Evolutionary conservation across 2,888 invertebrate species (phyloP).

Genomic region (Sinohyriopsis cumingii): DNA sequence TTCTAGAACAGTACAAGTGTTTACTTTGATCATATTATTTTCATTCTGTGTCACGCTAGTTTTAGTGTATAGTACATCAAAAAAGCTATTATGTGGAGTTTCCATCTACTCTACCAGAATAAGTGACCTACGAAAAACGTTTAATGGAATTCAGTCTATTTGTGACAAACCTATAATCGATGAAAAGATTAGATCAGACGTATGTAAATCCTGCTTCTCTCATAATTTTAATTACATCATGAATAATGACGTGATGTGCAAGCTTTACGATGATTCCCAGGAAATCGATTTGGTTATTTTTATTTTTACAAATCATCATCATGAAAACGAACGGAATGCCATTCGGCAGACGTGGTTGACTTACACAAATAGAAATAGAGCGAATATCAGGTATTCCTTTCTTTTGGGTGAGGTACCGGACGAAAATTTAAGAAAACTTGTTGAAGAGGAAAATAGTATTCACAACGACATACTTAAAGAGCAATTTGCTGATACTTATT

Average conservation of each 20-base stretch:
- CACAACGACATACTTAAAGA: slow-evolving; percentile 29
- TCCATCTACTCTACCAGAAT: too few relatives aligned
- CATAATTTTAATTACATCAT: slow-evolving; percentile 28
- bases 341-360: slow-evolving; percentile 38
- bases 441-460: slow-evolving; percentile 18
- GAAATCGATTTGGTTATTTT: slow-evolving; percentile 26
- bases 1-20: too few relatives aligned
- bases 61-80: too few relatives aligned
- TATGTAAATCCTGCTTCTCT: slow-evolving; percentile 25
- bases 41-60: too few relatives aligned
- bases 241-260: slow-evolving; percentile 28
- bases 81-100: too few relatives aligned
- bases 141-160: too few relatives aligned
- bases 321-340: slow-evolving; percentile 19
- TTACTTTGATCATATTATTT: too few relatives aligned
- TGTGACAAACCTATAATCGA: too few relatives aligned
- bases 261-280: background rate
- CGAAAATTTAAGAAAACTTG: slow-evolving; percentile 1
- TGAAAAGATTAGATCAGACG: background rate
- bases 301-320: slow-evolving; percentile 20
- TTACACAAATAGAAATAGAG: slow-evolving; percentile 18
- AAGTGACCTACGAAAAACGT: too few relatives aligned
- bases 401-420: slow-evolving; percentile 23
- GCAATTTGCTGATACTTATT: slow-evolving; percentile 31
- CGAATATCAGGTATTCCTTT: slow-evolving; percentile 30